Base-by-base conservation (phyloP, 2,888 invertebrate species). In the Hirtodrosophila duncani region DNA sequence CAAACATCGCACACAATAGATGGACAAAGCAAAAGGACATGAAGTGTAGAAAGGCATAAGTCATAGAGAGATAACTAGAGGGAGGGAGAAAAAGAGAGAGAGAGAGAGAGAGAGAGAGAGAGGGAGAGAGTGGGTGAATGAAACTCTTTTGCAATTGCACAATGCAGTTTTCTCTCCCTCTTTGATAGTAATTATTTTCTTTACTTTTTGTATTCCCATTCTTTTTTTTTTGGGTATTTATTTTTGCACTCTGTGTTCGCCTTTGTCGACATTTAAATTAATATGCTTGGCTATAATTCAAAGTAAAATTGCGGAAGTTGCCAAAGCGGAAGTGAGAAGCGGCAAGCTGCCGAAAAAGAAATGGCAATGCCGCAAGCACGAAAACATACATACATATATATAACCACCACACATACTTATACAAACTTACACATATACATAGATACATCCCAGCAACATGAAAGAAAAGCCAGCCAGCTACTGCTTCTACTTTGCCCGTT, bases 211-310 rank as follows among this genome's bases (percentile, higher is more conserved):
- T 37, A 41, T 24, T 30, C 17, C 26, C 4, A 7, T 17, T 23
- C 20, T 24, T 39, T 11, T 23, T 30, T 42, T 29, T 30, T 8
- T 48, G 34, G 52, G 57, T 75, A 60, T 75, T 69, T 75, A 63
- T 69, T 71, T 72, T 57, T 71, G 51, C 51, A 45, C 59, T 72
- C 53, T 55, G 65, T 45, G 71, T 62, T n/a, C n/a, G n/a, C 56
- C 55, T 71, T 74, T 71, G 75, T 63, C 69, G 75, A 77, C 78
- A 78, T 77, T 77, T 78, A 77, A 77, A 77, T 77, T 78, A 77
- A 77, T 75, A 74, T 75, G 75, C 71, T 75, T 74, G 71, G 78
- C 71, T 78, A 78, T 77, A 78, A 78, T 78, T 78, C 78, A 77
- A 77, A 78, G 78, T 69, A 78, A 77, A 77, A 77, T 78, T 71